Base-by-base conservation (phyloP, 1,140 invertebrate genomes). In the Frieseomelitta varia region DNA sequence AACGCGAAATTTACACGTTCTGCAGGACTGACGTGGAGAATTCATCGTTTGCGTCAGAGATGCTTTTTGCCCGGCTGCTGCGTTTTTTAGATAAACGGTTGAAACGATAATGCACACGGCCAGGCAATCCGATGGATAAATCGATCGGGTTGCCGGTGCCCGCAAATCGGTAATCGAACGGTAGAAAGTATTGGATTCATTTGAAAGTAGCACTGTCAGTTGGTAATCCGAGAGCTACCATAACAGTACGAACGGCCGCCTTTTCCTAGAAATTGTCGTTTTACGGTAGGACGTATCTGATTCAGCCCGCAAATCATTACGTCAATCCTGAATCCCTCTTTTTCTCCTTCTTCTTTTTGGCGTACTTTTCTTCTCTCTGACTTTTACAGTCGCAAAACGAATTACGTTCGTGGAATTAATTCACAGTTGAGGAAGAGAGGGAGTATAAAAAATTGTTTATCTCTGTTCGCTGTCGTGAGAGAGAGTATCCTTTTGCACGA, bases 241-340 rank as follows among this genome's bases (percentile, higher is more conserved):
- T 78, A 78, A 83, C 15, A 71, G 75, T 69, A 47, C 3, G 61
- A 47, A 68, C 34, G 19, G 15, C 34, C 39, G 63, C 73, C 73
- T 76, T 82, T 82, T 82, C 81, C 81, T 77, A 74, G 81, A 82
- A 82, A 82, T 77, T 30, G 81, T 82, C 67, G 73, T 82, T 79
- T 72, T n/a, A 56, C 67, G 24, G 30, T 79, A 71, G 30, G 56
- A 79, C 47, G 56, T 71, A 55, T 53, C 76, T 47, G 76, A 72
- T 84, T 78, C 47, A 34, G 21, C n/a, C 55, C 39, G 67, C 30
- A 61, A 84, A 63, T 71, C 51, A 17, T 79, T 71, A 71, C 67
- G 55, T 71, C 65, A 84, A 15, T 11, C 55, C 55, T 58, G 58
- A 21, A 53, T n/a, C 21, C 24, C 3, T 71, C 27, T 24, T 27